Percentiles rank a stretch among this genome's conserved stretches.
These are phyloP conservation scores for Myocastor coypus DNA, from an alignment of 2,113 vertebrate genomes.

Conservation along the genomic window DNA sequence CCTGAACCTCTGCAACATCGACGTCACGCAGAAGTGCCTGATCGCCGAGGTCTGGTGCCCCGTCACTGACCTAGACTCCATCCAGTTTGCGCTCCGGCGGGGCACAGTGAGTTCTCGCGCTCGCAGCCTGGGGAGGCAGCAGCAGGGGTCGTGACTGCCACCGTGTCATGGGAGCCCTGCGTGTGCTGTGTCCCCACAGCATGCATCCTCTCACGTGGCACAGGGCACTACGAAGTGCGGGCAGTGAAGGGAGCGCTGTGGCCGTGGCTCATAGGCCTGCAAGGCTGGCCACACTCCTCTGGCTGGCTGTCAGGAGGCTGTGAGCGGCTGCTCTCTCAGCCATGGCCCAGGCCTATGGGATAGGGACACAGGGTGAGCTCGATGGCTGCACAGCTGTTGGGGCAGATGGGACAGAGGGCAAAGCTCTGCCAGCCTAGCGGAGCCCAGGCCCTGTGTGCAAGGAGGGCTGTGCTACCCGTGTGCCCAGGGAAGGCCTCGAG, in stretches of 20 bases:
- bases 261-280: neutral
- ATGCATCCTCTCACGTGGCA: neutral
- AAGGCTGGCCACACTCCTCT: neutral
- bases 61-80: slow-evolving; percentile 96
- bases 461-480: neutral
- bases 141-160: too few species aligned
- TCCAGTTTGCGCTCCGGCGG: slow-evolving; percentile 98
- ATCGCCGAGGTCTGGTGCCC: slow-evolving; percentile 99
- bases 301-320: neutral
- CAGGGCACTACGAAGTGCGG: neutral
- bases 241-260: neutral
- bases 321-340: neutral
- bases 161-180: neutral
- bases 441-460: neutral
- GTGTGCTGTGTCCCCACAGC: neutral
- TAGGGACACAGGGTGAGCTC: neutral
- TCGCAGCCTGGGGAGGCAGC: too few species aligned
- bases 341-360: neutral
- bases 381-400: neutral
- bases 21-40: slow-evolving; percentile 99
- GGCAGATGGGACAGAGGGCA: accelerated
- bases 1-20: slow-evolving; percentile 98
- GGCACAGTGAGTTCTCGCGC: slow-evolving; percentile 93
- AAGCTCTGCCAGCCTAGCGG: neutral
- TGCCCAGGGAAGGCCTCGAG: neutral